These are phyloP conservation scores for Neosilurus mollespiculum DNA, from an alignment of 2,797 vertebrate genomes.

Conservation along the genomic window DNA sequence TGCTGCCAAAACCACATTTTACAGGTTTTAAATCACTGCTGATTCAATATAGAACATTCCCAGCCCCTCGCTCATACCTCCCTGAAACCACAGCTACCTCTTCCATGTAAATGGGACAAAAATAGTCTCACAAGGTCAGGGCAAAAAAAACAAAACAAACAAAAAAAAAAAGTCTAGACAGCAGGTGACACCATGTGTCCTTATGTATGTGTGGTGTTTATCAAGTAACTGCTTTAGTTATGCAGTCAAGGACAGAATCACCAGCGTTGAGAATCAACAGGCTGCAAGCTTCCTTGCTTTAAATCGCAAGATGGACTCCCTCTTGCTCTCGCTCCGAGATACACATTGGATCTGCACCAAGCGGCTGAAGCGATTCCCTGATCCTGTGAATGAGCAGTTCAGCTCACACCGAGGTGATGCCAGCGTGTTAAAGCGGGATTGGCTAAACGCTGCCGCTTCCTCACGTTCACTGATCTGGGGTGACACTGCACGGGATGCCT, in stretches of 20 bases:
- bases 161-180: constrained; percentile 29
- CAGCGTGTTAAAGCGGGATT: constrained; percentile 24
- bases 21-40: constrained; percentile 41
- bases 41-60: constrained; percentile 51
- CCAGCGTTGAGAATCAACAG: constrained; percentile 6
- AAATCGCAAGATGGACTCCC: constrained; percentile 33
- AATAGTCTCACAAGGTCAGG: constrained; percentile 54
- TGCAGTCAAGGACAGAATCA: constrained; percentile 35
- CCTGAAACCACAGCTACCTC: constrained; percentile 22
- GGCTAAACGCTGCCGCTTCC: constrained; percentile 3
- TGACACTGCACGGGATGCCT: neutral
- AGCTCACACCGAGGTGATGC: constrained; percentile 13
- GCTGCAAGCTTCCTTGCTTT: constrained; percentile 37
- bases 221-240: neutral
- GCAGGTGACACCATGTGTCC: neutral
- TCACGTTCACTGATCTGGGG: constrained; percentile 15
- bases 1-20: constrained; percentile 37
- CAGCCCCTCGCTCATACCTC: constrained; percentile 10
- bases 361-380: constrained; percentile 36
- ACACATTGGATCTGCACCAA: constrained; percentile 17
- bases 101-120: constrained; percentile 38
- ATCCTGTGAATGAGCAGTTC: constrained; percentile 51
- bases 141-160: no score
- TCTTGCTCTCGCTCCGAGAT: neutral
- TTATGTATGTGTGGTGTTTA: neutral